Evolutionary conservation across 2,113 vertebrate genomes (phyloP).

Genomic region (Macquaria ambigua): DNA sequence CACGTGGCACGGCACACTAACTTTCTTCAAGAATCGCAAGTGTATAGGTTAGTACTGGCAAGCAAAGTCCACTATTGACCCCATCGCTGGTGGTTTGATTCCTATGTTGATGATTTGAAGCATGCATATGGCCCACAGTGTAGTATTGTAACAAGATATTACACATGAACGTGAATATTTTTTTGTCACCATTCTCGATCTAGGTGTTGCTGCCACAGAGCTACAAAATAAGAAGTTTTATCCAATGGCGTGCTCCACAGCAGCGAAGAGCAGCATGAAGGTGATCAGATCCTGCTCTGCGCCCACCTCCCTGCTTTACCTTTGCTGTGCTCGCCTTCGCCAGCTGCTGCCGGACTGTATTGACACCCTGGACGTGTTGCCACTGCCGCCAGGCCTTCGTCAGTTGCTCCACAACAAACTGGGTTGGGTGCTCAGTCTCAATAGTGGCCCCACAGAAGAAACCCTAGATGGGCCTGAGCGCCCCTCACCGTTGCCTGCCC

Average conservation of each 20-base stretch:
- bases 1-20: slow-evolving; percentile 95
- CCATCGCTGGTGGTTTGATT: neutral
- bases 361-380: slow-evolving; percentile 92
- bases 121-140: neutral
- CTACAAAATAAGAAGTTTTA: slow-evolving; percentile 95
- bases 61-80: neutral
- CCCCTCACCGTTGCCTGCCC: slow-evolving; percentile 41
- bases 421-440: slow-evolving; percentile 97
- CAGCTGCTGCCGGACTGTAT: slow-evolving; percentile 91
- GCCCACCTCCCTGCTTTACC: slow-evolving; percentile 94
- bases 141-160: neutral
- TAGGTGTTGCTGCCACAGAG: slow-evolving; percentile 93
- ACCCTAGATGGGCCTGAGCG: slow-evolving; percentile 54
- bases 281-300: slow-evolving; percentile 94
- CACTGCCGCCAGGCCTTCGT: slow-evolving; percentile 94
- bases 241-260: slow-evolving; percentile 98
- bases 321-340: slow-evolving; percentile 95
- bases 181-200: neutral
- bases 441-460: slow-evolving; percentile 69
- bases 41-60: slow-evolving; percentile 89
- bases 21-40: slow-evolving; percentile 97
- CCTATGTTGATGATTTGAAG: neutral
- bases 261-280: slow-evolving; percentile 99
- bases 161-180: neutral
- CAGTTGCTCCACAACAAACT: slow-evolving; percentile 95